Base-by-base conservation (phyloP, 2,797 vertebrate species). In the Semotilus atromaculatus region DNA sequence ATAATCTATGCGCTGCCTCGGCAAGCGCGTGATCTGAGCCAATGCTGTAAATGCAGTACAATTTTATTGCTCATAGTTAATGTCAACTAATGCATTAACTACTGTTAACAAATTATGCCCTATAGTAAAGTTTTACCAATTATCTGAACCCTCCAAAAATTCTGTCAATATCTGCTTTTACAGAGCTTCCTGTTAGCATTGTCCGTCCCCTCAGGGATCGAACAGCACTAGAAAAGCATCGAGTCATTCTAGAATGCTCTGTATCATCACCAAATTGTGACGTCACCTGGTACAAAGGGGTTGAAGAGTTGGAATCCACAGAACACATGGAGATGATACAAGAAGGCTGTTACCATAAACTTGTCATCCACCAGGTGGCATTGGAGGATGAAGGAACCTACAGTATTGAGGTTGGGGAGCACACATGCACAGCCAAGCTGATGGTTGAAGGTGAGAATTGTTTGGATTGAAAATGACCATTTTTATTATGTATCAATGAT, bases 241-340 rank as follows among this genome's bases (percentile, higher is more conserved):
- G 97, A 1, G 97, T 98, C 0, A 97, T 97, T 1, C 92, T 99
- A 68, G 98, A 99, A 90, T 99, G 97, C 90, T 97, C 96, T 0
- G 94, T 97, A 60, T 98, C 97, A 62, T 96, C 97, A 0, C 91
- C 96, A 0, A 96, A 94, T 51, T 94, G 94, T 79, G 91, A 88
- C 0, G 95, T 96, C 87, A 94, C 94, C 84, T 99, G 98, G 98
- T 93, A 96, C 90, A 94, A 95, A 4, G 97, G 95, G 3, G 86
- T 90, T 13, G 90, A 94, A 0, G 96, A 97, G 90, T 93, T 99
- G 88, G 93, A 92, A 26, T 89, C 96, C 0, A 94, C 96, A 0
- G 96, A 96, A 18, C 96, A 96, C 81, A 91, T 98, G 0, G 96
- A 98, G 91, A 95, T 99, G 84, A 89, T 94, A 90, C 95, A 93